Conservation (phyloP, 2,797 vertebrate species). For the Chelidonichthys spinosus region DNA sequence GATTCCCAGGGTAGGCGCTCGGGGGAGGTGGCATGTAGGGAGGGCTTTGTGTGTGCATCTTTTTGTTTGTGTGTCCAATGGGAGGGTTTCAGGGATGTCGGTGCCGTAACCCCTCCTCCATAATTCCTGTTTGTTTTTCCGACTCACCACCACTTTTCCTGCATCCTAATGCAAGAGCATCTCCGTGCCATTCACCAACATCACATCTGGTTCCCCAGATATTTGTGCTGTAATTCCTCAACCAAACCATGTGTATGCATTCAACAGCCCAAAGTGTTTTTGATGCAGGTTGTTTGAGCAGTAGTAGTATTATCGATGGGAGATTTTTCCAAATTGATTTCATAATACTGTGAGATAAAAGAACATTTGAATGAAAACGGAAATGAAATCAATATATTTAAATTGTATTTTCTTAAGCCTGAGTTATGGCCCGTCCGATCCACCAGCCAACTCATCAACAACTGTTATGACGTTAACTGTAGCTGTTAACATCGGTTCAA, state of each 20-base stretch:
- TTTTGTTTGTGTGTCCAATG: conserved; percentile 57
- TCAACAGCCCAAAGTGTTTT: conserved; percentile 16
- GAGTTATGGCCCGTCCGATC: conserved; percentile 21
- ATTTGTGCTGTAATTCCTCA: conserved; percentile 12
- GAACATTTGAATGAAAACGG: background rate
- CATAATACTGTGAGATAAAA: background rate
- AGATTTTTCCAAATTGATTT: background rate
- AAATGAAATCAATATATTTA: background rate
- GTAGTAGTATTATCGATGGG: background rate
- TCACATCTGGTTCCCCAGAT: conserved; percentile 12
- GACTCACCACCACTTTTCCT: conserved; percentile 31
- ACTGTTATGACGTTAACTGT: background rate
- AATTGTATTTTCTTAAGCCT: no score
- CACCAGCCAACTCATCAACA: conserved; percentile 23
- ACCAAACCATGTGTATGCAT: conserved; percentile 13
- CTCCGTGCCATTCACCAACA: conserved; percentile 32
- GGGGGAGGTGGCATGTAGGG: conserved; percentile 73
- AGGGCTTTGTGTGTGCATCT: conserved; percentile 61
- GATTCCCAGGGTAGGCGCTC: conserved; percentile 86
- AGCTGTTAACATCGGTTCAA: conserved; percentile 20
- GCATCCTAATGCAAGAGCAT: conserved; percentile 28
- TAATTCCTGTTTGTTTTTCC: conserved; percentile 29
- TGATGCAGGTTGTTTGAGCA: background rate
- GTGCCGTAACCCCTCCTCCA: background rate
- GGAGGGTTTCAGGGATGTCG: conserved; percentile 9